These are phyloP conservation scores for Pachyrhynchus sulphureomaculatus DNA, from an alignment of 1,140 invertebrate genomes.

Conservation along the genomic window DNA sequence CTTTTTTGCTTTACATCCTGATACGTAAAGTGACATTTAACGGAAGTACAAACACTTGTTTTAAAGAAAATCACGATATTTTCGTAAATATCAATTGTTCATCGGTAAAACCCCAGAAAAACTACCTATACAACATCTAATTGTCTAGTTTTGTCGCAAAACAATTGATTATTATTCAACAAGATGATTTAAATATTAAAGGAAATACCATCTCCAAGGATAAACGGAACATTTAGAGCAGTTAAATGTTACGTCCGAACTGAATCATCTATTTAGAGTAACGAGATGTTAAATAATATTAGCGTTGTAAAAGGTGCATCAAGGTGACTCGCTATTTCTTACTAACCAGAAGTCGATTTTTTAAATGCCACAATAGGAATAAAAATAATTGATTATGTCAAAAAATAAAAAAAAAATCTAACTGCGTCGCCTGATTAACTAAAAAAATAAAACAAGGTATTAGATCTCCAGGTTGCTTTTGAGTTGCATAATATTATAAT, in stretches of 20 bases:
- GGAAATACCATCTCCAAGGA: constrained; percentile 4
- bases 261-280: not conserved
- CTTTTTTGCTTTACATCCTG: not conserved
- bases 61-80: not conserved
- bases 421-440: no score
- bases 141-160: not conserved
- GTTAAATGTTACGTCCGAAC: not conserved
- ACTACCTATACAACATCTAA: constrained; percentile 1
- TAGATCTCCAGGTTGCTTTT: no score
- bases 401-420: no score
- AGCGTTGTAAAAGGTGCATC: not conserved
- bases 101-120: constrained; percentile 1
- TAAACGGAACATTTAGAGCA: constrained; percentile 1
- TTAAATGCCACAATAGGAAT: no score
- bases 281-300: not conserved
- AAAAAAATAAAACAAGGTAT: no score
- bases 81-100: constrained; percentile 2
- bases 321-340: not conserved
- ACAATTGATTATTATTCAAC: not conserved
- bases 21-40: not conserved
- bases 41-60: not conserved
- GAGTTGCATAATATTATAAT: no score
- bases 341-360: no score
- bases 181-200: not conserved
- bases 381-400: no score